Evolutionary conservation across 2,113 vertebrate species (phyloP), one percentile per base, ranked within the genome.

Genomic region (Cnemophilus loriae): DNA sequence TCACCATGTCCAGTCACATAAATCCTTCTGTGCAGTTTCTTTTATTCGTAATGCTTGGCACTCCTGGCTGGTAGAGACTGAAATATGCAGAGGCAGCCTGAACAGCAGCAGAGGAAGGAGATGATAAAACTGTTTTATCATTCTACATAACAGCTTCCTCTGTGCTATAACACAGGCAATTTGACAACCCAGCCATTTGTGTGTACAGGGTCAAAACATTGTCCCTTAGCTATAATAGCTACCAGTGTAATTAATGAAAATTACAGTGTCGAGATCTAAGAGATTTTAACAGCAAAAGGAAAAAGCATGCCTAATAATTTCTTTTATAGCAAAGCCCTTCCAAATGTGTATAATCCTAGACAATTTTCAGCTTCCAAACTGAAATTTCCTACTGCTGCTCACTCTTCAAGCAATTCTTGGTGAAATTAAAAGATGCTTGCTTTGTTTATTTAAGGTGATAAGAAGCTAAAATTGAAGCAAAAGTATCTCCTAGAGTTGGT

Each of bases 31-130:
- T 35, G 42, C 37, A 61, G 23, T 21, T 53, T 50, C 53, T 60
- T 87, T 82, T 22, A 60, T 32, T 57, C 0, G 0, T 13, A 64
- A 56, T 41, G 26, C n/a, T 35, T 2, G 2, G 46, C 8, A n/a
- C 12, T 87, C 18, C 35, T 85, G 46, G 27, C 69, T 91, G 61
- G 52, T 57, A 84, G 75, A 78, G 44, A 42, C n/a, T 39, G 50
- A 83, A 63, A 9, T 9, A 22, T 55, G n/a, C 22, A 75, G 47
- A 83, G 23, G 30, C 65, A 83, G 77, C 37, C 69, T 87, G 70
- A 87, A 70, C 33, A 75, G 53, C 2, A 4, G 84, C 35, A 87
- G 41, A 75, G 23, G 6, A 71, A 90, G 80, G 55, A 70, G 69
- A 70, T 61, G 11, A 77, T 63, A 35, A 77, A 55, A 68, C 30